Evolutionary conservation across 2,888 invertebrate genomes (phyloP).

Genomic region (Scrobipalpa costella): DNA sequence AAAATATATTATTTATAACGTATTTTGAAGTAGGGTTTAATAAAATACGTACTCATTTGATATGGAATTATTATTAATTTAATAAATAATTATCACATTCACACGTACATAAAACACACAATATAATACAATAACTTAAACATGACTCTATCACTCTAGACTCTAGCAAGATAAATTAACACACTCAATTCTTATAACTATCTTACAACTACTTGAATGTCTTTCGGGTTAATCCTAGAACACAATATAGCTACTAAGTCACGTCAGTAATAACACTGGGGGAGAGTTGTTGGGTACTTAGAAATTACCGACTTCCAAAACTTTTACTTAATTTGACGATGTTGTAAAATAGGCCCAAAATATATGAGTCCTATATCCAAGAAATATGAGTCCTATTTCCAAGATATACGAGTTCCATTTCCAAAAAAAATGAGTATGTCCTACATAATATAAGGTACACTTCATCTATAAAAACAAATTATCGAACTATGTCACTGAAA

Average conservation of each 20-base stretch:
- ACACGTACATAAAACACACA: constrained; percentile 59
- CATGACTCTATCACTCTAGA: constrained; percentile 46
- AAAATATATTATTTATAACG: no score
- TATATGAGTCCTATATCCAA: no score
- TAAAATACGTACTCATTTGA: not conserved
- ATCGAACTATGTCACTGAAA: no score
- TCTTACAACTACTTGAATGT: constrained; percentile 2
- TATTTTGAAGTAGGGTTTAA: not conserved
- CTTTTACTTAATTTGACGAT: not conserved
- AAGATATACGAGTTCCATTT: no score
- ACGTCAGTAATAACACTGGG: not conserved
- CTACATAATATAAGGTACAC: no score
- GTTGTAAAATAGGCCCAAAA: no score
- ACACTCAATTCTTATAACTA: constrained; percentile 32
- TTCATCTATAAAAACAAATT: no score
- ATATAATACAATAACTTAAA: constrained; percentile 73
- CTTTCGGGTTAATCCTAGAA: not conserved
- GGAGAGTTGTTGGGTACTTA: no score
- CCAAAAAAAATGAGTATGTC: no score
- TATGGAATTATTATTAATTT: constrained; percentile 49
- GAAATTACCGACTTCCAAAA: no score
- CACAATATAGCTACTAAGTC: not conserved
- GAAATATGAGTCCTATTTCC: no score
- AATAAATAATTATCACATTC: constrained; percentile 74
- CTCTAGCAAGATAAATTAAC: constrained; percentile 44